Evolutionary conservation across 2,888 invertebrate species (phyloP).

Genomic region (Cheilosia urbana): DNA sequence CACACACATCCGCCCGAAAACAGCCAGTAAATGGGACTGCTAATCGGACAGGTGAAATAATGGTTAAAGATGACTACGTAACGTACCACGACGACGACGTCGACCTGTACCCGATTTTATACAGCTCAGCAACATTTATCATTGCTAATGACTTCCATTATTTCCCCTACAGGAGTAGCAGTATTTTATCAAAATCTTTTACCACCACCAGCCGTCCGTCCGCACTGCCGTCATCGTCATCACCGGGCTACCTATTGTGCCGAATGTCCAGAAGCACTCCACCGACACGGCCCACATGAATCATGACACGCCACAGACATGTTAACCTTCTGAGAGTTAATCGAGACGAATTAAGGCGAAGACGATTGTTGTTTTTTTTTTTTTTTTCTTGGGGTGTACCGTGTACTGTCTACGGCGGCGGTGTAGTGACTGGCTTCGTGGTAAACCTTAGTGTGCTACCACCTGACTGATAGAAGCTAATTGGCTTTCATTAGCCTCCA

Average conservation of each 20-base stretch:
- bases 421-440: constrained; percentile 29
- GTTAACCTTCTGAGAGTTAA: constrained; percentile 74
- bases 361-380: constrained; percentile 73
- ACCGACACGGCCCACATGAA: constrained; percentile 59
- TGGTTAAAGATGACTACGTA: constrained; percentile 31
- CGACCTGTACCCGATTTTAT: constrained; percentile 55
- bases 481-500: constrained; percentile 75
- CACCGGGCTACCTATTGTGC: constrained; percentile 39
- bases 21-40: constrained; percentile 59
- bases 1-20: constrained; percentile 49
- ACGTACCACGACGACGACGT: constrained; percentile 15
- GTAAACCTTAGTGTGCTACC: constrained; percentile 58
- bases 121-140: constrained; percentile 71
- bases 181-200: constrained; percentile 71
- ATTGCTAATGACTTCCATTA: constrained; percentile 75
- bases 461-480: constrained; percentile 70
- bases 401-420: neutral
- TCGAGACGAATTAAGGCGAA: constrained; percentile 74
- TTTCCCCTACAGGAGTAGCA: constrained; percentile 53
- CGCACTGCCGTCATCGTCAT: constrained; percentile 43
- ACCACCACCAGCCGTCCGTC: constrained; percentile 34
- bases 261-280: constrained; percentile 50
- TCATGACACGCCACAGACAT: constrained; percentile 75
- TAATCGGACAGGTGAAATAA: constrained; percentile 74
- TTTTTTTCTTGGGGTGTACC: constrained; percentile 64